Base-by-base conservation (phyloP, 2,113 vertebrate genomes). In the Pogonocichla stellata region DNA sequence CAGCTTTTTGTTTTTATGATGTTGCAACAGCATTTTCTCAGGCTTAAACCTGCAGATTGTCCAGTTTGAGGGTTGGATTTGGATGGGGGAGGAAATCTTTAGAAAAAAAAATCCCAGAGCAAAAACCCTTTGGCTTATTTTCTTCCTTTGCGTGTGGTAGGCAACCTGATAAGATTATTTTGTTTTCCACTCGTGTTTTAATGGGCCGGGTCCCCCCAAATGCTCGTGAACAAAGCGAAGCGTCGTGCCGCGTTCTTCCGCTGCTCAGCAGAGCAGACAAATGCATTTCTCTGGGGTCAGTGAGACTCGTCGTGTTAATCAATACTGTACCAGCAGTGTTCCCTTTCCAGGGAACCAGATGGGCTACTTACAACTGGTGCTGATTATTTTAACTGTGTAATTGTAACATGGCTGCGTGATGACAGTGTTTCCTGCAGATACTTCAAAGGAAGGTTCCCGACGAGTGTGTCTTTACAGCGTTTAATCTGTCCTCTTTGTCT, bases 321-420 rank as follows among this genome's bases (percentile, higher is more conserved):
- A 65, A 91, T 88, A 70, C 57, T 43, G 90, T 66, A 70, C 60
- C 83, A 95, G 95, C 92, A 78, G 88, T 23, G 85, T 48, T 97
- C 88, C 92, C 92, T 94, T 92, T 82, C 89, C 84, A 79, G 79
- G 50, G 36, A 94, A 47, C 88, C 96, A 97, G 95, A 95, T 86
- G 95, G 95, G 47, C 93, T 90, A 10, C 96, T 91, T 92, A n/a
- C 75, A 92, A 95, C 95, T 86, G 73, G 87, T 81, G 94, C 73
- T 95, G 92, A 94, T 94, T 92, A 86, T 91, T 92, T 92, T 81
- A 86, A 84, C 91, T 72, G 53, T 95, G 92, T 97, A 96, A 96
- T 98, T 97, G 95, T 84, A 95, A 92, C 91, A 92, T 97, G 95
- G 96, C 92, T 96, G 88, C 83, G 47, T 36, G 47, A 83, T 95